Base-by-base conservation (phyloP, 2,888 invertebrate species). In the Microchrysa polita region DNA sequence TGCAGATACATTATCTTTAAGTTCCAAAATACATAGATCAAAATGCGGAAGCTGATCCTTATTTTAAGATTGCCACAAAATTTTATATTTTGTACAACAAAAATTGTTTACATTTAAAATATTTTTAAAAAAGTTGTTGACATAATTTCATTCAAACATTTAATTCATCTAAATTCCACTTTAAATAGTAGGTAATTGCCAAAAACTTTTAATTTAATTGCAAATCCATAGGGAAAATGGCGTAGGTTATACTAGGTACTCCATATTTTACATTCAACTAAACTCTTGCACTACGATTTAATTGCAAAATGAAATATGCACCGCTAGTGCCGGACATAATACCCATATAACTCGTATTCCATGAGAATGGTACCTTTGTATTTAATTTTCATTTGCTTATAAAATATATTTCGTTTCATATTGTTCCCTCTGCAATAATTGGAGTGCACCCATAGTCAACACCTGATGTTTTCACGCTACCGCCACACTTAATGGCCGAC, bases 121-220 rank as follows among this genome's bases (percentile, higher is more conserved):
- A n/a, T n/a, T n/a, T n/a, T n/a, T n/a, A n/a, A n/a, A n/a, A n/a
- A n/a, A n/a, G n/a, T n/a, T n/a, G n/a, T n/a, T n/a, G n/a, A n/a
- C n/a, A n/a, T n/a, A n/a, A n/a, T n/a, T n/a, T n/a, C n/a, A n/a
- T n/a, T n/a, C n/a, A n/a, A n/a, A n/a, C n/a, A n/a, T n/a, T n/a
- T n/a, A n/a, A n/a, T n/a, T n/a, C n/a, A n/a, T n/a, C n/a, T n/a
- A 42, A 42, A 42, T 42, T 42, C 42, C 42, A 42, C 42, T 42
- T n/a, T 48, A 48, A n/a, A 48, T n/a, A 48, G 48, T n/a, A n/a
- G n/a, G n/a, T 48, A 12, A 48, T 48, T 48, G 48, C 48, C 16
- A 48, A 48, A 48, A 48, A 12, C 48, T 48, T 10, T 48, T 48
- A 48, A 48, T 48, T 48, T 48, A 12, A 48, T 48, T 48, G 48